Conservation (phyloP, 2,888 invertebrate genomes). For the Drosophila histrio region DNA sequence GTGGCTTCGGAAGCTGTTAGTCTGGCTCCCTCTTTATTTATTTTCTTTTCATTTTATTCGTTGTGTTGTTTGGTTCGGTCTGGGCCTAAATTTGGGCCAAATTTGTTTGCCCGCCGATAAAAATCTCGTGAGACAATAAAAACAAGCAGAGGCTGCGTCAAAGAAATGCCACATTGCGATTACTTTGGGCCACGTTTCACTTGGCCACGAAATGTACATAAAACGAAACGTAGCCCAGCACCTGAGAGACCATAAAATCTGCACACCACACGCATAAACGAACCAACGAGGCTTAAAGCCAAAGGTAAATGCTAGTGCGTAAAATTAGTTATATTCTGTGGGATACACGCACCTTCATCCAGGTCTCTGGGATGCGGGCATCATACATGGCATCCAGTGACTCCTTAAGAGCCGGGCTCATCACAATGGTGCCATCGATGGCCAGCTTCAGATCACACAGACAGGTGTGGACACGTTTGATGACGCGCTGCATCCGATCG, state of each 20-base stretch:
- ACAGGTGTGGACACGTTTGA: constrained; percentile 91
- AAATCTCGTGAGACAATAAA: constrained; percentile 67
- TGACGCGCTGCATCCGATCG: constrained; percentile 94
- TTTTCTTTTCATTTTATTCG: background rate
- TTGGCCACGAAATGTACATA: constrained; percentile 40
- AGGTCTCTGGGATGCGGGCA: constrained; percentile 95
- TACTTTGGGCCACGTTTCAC: constrained; percentile 45
- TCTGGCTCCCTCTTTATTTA: constrained; percentile 18
- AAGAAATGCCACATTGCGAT: constrained; percentile 48
- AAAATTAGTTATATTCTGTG: constrained; percentile 29
- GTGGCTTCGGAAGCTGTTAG: constrained; percentile 9
- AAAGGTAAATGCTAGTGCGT: constrained; percentile 26
- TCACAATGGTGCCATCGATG: constrained; percentile 98
- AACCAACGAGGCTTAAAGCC: constrained; percentile 33
- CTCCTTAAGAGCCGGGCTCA: constrained; percentile 95
- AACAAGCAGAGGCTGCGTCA: constrained; percentile 32
- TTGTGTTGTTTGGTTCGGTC: background rate
- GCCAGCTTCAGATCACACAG: constrained; percentile 95
- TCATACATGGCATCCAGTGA: constrained; percentile 98
- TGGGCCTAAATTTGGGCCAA: constrained; percentile 39
- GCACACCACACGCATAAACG: background rate
- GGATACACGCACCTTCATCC: constrained; percentile 90
- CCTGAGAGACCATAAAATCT: constrained; percentile 53
- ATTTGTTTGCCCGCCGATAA: constrained; percentile 58
- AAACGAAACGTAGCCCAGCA: constrained; percentile 28